These are phyloP conservation scores for Tenthredo distinguenda DNA, from an alignment of 2,888 invertebrate species.

Conservation along the genomic window DNA sequence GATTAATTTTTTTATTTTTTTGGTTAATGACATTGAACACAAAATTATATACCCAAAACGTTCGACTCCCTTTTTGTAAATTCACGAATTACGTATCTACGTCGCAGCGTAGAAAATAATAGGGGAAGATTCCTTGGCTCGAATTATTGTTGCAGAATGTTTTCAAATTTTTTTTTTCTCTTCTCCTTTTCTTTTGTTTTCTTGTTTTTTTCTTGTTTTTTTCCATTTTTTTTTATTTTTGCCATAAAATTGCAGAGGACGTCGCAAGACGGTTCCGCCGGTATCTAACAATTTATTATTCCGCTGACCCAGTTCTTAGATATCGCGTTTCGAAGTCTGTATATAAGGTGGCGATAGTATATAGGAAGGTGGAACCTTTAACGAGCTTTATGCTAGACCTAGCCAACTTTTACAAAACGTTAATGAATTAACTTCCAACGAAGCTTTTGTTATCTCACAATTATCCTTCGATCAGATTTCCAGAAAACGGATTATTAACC, in stretches of 20 bases:
- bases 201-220: background rate
- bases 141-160: background rate
- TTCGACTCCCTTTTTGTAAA: background rate
- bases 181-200: background rate
- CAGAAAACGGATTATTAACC: no score
- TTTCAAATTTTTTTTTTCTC: background rate
- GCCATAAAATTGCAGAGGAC: conserved; percentile 6
- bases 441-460: background rate
- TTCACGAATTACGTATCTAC: background rate
- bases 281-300: conserved; percentile 45
- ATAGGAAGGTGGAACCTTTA: background rate
- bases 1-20: background rate
- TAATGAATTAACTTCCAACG: background rate
- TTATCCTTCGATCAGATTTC: background rate
- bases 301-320: conserved; percentile 46
- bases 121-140: background rate
- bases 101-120: background rate
- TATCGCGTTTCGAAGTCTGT: conserved; percentile 17
- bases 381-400: background rate
- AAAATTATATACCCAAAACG: background rate
- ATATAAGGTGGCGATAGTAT: background rate
- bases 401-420: background rate
- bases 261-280: background rate
- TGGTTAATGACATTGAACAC: background rate
- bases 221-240: background rate